Conservation (phyloP, 2,113 vertebrate genomes). For the Vidua chalybeata region DNA sequence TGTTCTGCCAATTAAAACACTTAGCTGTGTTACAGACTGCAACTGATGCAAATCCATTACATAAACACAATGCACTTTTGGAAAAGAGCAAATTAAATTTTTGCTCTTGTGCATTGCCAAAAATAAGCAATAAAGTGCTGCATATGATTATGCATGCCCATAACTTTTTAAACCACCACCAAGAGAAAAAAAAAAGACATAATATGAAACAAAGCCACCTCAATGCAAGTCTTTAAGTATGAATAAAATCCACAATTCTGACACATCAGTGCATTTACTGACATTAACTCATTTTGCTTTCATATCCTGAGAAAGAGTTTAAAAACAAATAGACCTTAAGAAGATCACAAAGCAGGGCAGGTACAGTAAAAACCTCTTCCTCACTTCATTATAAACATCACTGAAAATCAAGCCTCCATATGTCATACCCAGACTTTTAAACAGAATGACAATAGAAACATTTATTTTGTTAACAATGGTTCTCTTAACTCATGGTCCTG, state of each 20-base stretch:
- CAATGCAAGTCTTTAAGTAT: constrained; percentile 56
- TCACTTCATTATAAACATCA: constrained; percentile 1
- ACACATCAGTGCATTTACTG: constrained; percentile 38
- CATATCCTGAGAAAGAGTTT: constrained; percentile 47
- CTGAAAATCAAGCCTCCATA: constrained; percentile 43
- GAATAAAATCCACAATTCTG: constrained; percentile 58
- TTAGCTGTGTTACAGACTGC: constrained; percentile 74
- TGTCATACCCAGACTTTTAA: neutral
- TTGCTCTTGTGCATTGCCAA: constrained; percentile 58
- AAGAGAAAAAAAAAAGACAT: neutral
- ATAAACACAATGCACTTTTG: constrained; percentile 72
- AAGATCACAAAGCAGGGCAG: constrained; percentile 33
- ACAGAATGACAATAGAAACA: neutral
- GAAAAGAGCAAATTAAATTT: constrained; percentile 76
- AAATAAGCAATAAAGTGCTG: constrained; percentile 57
- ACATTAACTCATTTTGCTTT: constrained; percentile 41
- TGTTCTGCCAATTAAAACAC: constrained; percentile 81
- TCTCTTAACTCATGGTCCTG: neutral
- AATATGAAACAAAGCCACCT: constrained; percentile 33
- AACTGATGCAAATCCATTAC: constrained; percentile 76
- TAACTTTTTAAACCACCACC: constrained; percentile 57
- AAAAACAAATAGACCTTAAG: constrained; percentile 33
- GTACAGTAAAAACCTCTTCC: constrained; percentile 51
- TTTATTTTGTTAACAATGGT: constrained; percentile 2
- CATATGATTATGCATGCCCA: constrained; percentile 47